Conservation (phyloP, 2,797 vertebrate genomes). For the Glyptemys insculpta region DNA sequence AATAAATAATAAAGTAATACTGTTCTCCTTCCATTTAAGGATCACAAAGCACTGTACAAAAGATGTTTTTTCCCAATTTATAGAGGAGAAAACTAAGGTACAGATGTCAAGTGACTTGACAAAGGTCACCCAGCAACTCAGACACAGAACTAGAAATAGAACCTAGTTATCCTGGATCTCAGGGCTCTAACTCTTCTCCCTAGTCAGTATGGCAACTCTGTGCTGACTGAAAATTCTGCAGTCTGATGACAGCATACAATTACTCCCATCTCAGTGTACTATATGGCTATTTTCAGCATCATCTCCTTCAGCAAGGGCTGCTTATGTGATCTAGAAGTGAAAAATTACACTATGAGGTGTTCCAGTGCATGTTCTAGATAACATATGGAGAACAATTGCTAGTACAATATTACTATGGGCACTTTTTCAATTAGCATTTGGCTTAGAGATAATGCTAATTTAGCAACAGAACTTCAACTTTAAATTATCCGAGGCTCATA, state of each 20-base stretch:
- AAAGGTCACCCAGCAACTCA: not conserved
- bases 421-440: not conserved
- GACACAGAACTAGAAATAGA: not conserved
- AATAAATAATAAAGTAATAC: not conserved
- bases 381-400: not conserved
- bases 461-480: not conserved
- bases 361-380: not conserved
- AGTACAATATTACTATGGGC: not conserved
- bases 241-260: not conserved
- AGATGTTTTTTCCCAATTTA: not conserved
- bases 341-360: not conserved
- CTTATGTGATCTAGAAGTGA: not conserved
- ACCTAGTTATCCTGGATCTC: not conserved
- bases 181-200: not conserved
- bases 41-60: not conserved
- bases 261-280: not conserved
- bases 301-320: not conserved
- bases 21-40: not conserved
- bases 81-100: not conserved
- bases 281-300: not conserved
- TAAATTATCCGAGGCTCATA: not conserved
- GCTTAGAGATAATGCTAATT: not conserved
- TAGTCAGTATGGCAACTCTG: not conserved
- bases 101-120: not conserved
- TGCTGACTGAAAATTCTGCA: not conserved